Evolutionary conservation across 2,797 vertebrate species (phyloP).

Genomic region (Gobionotothen gibberifrons): DNA sequence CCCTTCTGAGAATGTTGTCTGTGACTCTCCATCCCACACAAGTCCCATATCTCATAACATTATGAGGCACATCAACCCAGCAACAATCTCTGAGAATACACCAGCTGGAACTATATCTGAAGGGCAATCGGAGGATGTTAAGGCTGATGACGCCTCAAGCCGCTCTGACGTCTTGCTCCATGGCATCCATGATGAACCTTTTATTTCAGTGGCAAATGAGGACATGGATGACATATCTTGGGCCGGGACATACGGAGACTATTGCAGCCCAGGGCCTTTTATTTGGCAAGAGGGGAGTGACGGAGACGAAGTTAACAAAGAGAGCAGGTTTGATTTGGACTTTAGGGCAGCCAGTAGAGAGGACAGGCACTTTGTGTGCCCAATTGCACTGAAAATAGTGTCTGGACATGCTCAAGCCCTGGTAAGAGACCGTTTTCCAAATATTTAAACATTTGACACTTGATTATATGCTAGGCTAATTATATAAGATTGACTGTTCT

Average conservation of each 20-base stretch:
- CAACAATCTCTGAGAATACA: slow-evolving; percentile 33
- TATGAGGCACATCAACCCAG: slow-evolving; percentile 3
- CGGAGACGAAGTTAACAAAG: slow-evolving; percentile 30
- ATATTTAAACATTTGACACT: not conserved
- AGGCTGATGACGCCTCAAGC: slow-evolving; percentile 28
- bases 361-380: slow-evolving; percentile 72
- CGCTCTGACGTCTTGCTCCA: not conserved
- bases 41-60: not conserved
- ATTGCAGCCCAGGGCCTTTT: slow-evolving; percentile 51
- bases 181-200: slow-evolving; percentile 25
- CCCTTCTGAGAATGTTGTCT: slow-evolving; percentile 6
- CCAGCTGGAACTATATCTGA: slow-evolving; percentile 25
- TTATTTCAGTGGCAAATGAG: slow-evolving; percentile 22
- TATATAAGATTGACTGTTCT: not conserved
- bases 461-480: not conserved
- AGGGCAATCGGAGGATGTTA: slow-evolving; percentile 1
- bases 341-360: slow-evolving; percentile 55
- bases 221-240: slow-evolving; percentile 8
- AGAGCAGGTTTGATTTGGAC: slow-evolving; percentile 25
- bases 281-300: slow-evolving; percentile 55
- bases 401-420: slow-evolving; percentile 43
- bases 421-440: slow-evolving; percentile 61
- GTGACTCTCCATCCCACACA: not conserved
- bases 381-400: slow-evolving; percentile 67
- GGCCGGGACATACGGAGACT: not conserved